Conservation (phyloP, 2,888 invertebrate species). For the Nemapogon koenigi region DNA sequence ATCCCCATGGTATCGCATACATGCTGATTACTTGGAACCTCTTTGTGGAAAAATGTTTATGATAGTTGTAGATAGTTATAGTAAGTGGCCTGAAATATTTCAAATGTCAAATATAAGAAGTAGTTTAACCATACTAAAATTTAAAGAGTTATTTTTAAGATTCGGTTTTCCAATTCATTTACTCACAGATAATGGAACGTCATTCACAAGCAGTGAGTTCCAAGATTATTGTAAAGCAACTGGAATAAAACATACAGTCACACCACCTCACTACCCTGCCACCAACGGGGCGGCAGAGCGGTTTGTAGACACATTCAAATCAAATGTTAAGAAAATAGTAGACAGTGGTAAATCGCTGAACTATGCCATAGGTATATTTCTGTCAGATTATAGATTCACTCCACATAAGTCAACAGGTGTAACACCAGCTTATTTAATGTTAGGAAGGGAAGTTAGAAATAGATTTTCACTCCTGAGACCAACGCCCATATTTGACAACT, state of each 20-base stretch:
- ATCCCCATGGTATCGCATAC: conserved; percentile 13
- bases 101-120: conserved; percentile 9
- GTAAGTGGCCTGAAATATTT: conserved; percentile 12
- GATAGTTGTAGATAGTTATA: conserved; percentile 11
- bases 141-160: conserved; percentile 6
- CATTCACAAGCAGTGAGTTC: conserved; percentile 17
- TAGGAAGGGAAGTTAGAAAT: background rate
- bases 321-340: conserved; percentile 11
- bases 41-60: too few species aligned
- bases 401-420: background rate
- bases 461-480: background rate
- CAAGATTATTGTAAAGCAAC: conserved; percentile 14
- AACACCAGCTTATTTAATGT: background rate
- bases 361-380: background rate
- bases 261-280: conserved; percentile 16
- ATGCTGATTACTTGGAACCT: conserved; percentile 13
- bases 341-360: background rate
- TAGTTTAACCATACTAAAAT: conserved; percentile 3
- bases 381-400: background rate
- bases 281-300: conserved; percentile 16
- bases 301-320: conserved; percentile 17
- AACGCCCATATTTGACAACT: background rate
- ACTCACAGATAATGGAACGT: conserved; percentile 17
- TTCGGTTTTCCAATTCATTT: conserved; percentile 12
- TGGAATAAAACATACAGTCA: conserved; percentile 13